Percentiles rank a stretch among this genome's conserved stretches.
Evolutionary conservation across 1,140 invertebrate species (phyloP).

Genomic region (Maconellicoccus hirsutus): DNA sequence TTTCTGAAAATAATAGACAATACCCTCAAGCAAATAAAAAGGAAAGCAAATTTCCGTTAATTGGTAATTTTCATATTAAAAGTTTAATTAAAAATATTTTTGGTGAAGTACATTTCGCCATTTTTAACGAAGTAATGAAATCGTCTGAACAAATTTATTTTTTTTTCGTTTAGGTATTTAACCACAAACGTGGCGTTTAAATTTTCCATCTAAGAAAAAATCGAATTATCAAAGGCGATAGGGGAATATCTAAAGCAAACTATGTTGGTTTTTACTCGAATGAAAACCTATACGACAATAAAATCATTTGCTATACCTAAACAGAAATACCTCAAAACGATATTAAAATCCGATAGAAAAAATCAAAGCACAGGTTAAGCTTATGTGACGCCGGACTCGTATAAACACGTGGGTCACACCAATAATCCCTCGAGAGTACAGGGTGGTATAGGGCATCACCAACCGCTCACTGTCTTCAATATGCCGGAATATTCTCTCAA

Average conservation of each 20-base stretch:
- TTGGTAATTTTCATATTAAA: not conserved
- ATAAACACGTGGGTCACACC: not conserved
- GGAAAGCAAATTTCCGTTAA: slow-evolving; percentile 1
- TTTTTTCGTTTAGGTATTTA: too few species aligned
- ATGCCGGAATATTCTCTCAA: not conserved
- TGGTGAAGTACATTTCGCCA: not conserved
- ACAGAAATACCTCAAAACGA: not conserved
- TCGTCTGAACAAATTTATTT: too few species aligned
- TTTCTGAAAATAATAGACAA: not conserved
- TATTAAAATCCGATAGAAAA: not conserved
- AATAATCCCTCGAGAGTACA: not conserved
- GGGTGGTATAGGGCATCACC: not conserved
- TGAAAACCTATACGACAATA: too few species aligned
- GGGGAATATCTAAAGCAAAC: too few species aligned
- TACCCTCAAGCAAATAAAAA: not conserved
- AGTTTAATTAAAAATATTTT: not conserved
- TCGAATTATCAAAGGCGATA: too few species aligned
- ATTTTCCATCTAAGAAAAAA: too few species aligned
- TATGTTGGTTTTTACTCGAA: too few species aligned
- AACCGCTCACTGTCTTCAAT: not conserved
- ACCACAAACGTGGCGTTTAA: too few species aligned
- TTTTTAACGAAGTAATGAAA: not conserved
- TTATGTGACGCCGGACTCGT: not conserved
- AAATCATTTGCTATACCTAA: too few species aligned
- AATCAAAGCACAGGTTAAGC: not conserved